phyloP scores from a whole-genome alignment of 2,113 vertebrate species.

The Pogonocichla stellata region DNA sequence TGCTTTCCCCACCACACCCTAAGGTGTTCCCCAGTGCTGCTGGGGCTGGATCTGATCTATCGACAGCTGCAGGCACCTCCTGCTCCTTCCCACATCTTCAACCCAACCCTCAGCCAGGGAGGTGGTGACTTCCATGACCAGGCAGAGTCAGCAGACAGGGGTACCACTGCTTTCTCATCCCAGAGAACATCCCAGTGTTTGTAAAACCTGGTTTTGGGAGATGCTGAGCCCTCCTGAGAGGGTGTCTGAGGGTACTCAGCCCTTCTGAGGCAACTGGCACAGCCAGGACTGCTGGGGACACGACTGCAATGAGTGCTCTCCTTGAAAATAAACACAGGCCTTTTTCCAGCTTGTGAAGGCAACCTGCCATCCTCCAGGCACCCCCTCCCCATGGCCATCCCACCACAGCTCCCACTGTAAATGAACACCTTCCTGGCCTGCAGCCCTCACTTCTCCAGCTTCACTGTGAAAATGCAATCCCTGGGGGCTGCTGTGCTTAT shows the following conservation, averaged over 20 bases:
- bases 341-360: background rate
- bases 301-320: background rate
- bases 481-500: background rate
- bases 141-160: background rate
- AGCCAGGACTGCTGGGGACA: background rate
- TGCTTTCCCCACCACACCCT: accelerated
- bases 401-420: background rate
- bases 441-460: background rate
- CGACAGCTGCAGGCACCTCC: background rate
- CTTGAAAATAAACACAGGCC: background rate
- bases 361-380: background rate
- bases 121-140: background rate
- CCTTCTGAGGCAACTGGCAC: background rate
- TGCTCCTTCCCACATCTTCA: background rate
- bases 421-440: background rate
- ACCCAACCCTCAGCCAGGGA: background rate
- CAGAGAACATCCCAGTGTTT: background rate
- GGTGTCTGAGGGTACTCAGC: background rate
- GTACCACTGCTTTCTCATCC: accelerated
- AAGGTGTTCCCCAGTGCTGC: background rate
- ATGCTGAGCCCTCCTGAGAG: background rate
- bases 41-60: background rate
- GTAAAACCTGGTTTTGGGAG: background rate
- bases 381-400: background rate
- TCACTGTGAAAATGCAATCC: background rate